Evolutionary conservation across 2,888 invertebrate species (phyloP).

Genomic region (Amphipoea lucens): DNA sequence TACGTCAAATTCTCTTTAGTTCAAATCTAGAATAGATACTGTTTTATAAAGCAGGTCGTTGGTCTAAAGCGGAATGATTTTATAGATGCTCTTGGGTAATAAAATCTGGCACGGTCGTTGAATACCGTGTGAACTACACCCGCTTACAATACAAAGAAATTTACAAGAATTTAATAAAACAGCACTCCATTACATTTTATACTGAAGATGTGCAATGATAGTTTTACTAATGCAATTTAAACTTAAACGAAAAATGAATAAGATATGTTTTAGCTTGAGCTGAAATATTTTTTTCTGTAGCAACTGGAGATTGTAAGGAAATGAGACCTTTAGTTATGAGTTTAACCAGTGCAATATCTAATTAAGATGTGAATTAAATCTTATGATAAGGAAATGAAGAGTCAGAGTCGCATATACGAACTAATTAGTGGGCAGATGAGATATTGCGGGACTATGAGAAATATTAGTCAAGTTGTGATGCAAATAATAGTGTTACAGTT

Average conservation of each 20-base stretch:
- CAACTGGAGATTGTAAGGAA: constrained; percentile 60
- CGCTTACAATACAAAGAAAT: constrained; percentile 66
- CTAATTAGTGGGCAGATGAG: constrained; percentile 32
- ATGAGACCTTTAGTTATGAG: constrained; percentile 55
- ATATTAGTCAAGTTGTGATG: neutral
- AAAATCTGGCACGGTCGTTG: constrained; percentile 56
- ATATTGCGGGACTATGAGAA: constrained; percentile 16
- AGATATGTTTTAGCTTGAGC: constrained; percentile 41
- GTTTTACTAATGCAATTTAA: constrained; percentile 39
- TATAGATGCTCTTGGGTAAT: constrained; percentile 51
- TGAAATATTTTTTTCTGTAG: constrained; percentile 37
- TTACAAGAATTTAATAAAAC: constrained; percentile 72
- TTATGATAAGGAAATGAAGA: constrained; percentile 53
- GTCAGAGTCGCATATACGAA: constrained; percentile 8
- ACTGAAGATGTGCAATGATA: constrained; percentile 58
- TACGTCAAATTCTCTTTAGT: neutral
- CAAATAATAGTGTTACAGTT: neutral
- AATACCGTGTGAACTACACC: constrained; percentile 68
- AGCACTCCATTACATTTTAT: constrained; percentile 67
- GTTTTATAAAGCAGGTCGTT: constrained; percentile 39
- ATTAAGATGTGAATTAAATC: constrained; percentile 54
- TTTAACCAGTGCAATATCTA: constrained; percentile 54
- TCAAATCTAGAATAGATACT: neutral
- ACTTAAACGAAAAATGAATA: constrained; percentile 40
- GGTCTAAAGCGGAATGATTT: constrained; percentile 37